phyloP scores from a whole-genome alignment of 53 echinoderm and acorn worm genomes.

The Crossaster papposus region DNA sequence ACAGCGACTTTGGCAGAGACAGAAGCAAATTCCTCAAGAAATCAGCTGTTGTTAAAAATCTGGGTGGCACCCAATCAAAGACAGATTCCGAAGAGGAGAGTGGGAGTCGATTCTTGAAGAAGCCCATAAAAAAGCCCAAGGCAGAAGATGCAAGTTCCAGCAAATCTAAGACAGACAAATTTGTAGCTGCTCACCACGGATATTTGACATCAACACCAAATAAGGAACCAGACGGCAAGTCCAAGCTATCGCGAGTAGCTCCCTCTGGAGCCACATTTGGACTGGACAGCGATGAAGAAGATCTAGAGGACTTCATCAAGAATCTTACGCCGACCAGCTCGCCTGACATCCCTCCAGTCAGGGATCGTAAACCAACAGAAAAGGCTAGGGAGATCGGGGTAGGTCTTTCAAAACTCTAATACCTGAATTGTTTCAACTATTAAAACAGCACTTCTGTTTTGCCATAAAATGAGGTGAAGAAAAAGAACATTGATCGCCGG shows the following conservation, averaged over 20 bases:
- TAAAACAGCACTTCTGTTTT: too few species aligned
- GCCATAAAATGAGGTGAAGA: too few species aligned
- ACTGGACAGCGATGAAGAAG: constrained; percentile 75
- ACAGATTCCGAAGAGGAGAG: constrained; percentile 17
- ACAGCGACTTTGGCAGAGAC: constrained; percentile 47
- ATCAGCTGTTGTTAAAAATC: neutral
- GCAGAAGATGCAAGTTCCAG: neutral
- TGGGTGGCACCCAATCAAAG: neutral
- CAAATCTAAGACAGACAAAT: neutral
- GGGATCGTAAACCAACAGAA: constrained; percentile 19
- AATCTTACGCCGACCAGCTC: constrained; percentile 67
- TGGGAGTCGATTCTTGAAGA: constrained; percentile 38
- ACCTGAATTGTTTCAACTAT: too few species aligned
- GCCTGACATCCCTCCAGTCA: constrained; percentile 68
- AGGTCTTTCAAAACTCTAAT: too few species aligned
- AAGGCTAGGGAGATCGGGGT: neutral
- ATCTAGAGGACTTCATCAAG: constrained; percentile 66
- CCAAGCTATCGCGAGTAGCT: constrained; percentile 29
- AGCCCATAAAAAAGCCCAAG: neutral
- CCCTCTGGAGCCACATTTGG: constrained; percentile 20
- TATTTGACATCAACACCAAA: constrained; percentile 69
- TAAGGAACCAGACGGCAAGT: constrained; percentile 10
- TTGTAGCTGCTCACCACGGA: neutral
- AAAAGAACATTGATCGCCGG: too few species aligned
- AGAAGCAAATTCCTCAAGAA: constrained; percentile 67